Evolutionary conservation across 2,888 invertebrate species (phyloP).

Genomic region (Petrolisthes manimaculis): DNA sequence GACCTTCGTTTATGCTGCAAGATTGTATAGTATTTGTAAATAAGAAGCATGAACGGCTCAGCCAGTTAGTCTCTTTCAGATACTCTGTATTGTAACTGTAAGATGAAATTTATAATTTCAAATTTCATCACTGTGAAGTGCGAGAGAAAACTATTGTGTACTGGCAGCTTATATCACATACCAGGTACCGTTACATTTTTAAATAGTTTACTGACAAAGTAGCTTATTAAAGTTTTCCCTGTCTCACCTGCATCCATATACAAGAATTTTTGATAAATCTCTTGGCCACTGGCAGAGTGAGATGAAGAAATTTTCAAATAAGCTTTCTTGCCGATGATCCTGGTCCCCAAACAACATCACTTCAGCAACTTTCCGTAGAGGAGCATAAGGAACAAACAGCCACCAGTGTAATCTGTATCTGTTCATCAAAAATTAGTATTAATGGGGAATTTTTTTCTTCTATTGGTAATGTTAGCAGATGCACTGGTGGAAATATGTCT

Average conservation of each 20-base stretch:
- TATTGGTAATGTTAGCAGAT: too few species aligned
- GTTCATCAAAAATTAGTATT: neutral
- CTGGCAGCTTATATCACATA: too few species aligned
- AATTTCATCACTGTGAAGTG: too few species aligned
- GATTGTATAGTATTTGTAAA: constrained; percentile 5
- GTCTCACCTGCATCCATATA: constrained; percentile 79
- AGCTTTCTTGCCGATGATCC: constrained; percentile 70
- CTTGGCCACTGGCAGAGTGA: constrained; percentile 81
- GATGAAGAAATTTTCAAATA: constrained; percentile 75
- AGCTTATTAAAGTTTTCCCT: neutral
- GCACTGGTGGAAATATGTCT: too few species aligned
- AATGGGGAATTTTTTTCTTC: too few species aligned
- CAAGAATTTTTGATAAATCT: constrained; percentile 77
- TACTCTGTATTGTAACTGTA: neutral
- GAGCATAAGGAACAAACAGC: constrained; percentile 75
- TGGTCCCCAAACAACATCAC: constrained; percentile 75
- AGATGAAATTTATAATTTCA: too few species aligned
- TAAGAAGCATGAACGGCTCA: neutral
- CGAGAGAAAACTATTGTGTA: too few species aligned
- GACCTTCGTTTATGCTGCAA: constrained; percentile 51
- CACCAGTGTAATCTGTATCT: constrained; percentile 79
- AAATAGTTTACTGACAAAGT: too few species aligned
- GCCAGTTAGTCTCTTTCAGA: neutral
- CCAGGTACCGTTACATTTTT: too few species aligned
- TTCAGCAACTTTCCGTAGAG: constrained; percentile 75